Evolutionary conservation across 2,888 invertebrate species (phyloP), one percentile per base, ranked within the genome.

Genomic region (Drosophila buzzatii): DNA sequence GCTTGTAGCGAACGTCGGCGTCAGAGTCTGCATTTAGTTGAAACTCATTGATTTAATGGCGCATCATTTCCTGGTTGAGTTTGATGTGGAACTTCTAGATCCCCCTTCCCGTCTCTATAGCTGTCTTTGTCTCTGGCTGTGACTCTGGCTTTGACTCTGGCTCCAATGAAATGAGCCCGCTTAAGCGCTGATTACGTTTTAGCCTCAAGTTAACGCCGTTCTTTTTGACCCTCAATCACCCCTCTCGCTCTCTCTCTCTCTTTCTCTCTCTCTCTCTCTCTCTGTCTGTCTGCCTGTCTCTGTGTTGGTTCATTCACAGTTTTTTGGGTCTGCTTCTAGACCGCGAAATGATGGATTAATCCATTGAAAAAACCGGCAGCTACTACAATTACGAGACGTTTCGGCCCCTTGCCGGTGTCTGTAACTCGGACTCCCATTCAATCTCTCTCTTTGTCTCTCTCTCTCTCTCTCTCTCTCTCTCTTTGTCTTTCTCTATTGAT

Each of bases 41-140:
- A 81, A 80, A 76, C 76, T 81, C 90, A 92, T 91, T 91, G 91
- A 90, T 91, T 92, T 92, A 93, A 93, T 93, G 92, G 90, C 90
- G 60, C 80, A 89, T 91, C 92, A 93, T 93, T 93, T 93, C 93
- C 93, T 92, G 93, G 91, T 90, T 91, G 69, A 76, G 65, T 84
- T 85, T 84, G 79, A 90, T 89, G 82, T 88, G 76, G 81, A 86
- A 83, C 81, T 76, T 67, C 67, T 63, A 70, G 78, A 64, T 70
- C 61, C 60, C 63, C 57, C 42, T 39, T 47, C 8, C 27, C 31
- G 20, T 53, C 41, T 18, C 37, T 63, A 10, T 70, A 14, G 49
- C 42, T 57, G 20, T 39, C n/a, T 23, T 57, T 59, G 18, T 65
- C 44, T 52, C 44, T 63, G 27, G n/a, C 47, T 27, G 6, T 57